These are phyloP conservation scores for Rissa tridactyla DNA, from an alignment of 2,113 vertebrate genomes.

Conservation along the genomic window DNA sequence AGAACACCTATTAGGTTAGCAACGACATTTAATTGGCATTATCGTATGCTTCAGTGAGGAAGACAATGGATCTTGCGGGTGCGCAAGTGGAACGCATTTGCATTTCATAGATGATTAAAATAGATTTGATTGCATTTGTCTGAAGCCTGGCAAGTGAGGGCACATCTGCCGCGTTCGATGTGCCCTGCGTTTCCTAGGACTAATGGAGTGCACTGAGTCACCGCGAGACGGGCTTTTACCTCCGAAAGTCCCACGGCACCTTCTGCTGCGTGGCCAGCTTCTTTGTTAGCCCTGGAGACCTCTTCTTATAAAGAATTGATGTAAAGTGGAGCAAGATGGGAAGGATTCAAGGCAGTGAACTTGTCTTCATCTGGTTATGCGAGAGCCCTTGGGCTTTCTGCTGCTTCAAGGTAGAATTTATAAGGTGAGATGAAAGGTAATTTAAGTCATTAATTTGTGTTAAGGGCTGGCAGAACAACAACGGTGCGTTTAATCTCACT, in stretches of 20 bases:
- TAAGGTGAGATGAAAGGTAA: constrained; percentile 73
- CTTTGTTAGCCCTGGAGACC: constrained; percentile 61
- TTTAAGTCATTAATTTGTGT: constrained; percentile 71
- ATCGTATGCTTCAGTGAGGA: constrained; percentile 59
- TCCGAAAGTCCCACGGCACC: constrained; percentile 51
- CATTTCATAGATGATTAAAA: constrained; percentile 82
- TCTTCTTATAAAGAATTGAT: constrained; percentile 68
- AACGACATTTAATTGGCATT: constrained; percentile 73
- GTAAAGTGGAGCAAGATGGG: constrained; percentile 48
- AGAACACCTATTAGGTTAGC: constrained; percentile 67
- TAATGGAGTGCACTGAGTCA: constrained; percentile 49
- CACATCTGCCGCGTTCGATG: constrained; percentile 63
- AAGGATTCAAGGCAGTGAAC: constrained; percentile 55
- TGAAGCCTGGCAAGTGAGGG: constrained; percentile 62
- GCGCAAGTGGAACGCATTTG: constrained; percentile 73
- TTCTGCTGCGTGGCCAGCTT: constrained; percentile 42
- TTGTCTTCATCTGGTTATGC: constrained; percentile 64
- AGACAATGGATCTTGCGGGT: constrained; percentile 66
- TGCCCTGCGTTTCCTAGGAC: constrained; percentile 42
- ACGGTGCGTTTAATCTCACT: constrained; percentile 26
- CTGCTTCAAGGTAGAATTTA: constrained; percentile 72
- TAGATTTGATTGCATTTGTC: constrained; percentile 75
- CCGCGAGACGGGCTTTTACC: neutral
- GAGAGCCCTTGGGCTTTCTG: constrained; percentile 64
- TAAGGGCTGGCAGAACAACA: constrained; percentile 68